Percentiles rank a stretch among this genome's conserved stretches.
These are phyloP conservation scores for Garra rufa DNA, from an alignment of 2,113 vertebrate genomes.

Conservation along the genomic window DNA sequence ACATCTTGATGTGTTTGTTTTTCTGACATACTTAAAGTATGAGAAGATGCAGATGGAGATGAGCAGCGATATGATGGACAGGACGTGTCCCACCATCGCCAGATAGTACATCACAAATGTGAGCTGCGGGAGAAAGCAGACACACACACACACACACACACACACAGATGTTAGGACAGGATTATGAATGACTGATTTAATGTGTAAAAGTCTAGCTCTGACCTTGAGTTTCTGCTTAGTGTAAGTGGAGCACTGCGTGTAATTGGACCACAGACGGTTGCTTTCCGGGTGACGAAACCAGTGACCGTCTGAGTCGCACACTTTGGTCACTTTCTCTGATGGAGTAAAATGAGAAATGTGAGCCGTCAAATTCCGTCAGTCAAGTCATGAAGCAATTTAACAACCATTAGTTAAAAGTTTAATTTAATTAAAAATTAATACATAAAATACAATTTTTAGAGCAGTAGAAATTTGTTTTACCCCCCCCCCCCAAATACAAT, in stretches of 20 bases:
- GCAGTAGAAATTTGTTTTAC: too few species aligned
- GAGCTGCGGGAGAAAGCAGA: not conserved
- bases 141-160: not conserved
- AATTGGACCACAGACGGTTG: slow-evolving; percentile 79
- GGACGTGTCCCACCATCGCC: slow-evolving; percentile 74
- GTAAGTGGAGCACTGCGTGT: slow-evolving; percentile 74
- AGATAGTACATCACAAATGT: slow-evolving; percentile 74
- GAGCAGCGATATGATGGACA: slow-evolving; percentile 78
- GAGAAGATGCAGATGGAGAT: slow-evolving; percentile 81
- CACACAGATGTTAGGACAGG: not conserved
- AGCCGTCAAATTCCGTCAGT: too few species aligned
- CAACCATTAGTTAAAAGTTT: too few species aligned
- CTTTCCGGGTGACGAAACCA: slow-evolving; percentile 82
- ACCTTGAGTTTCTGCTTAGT: slow-evolving; percentile 72
- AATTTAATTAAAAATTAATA: too few species aligned
- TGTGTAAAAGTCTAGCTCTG: not conserved
- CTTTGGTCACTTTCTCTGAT: slow-evolving; percentile 80
- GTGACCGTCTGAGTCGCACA: slow-evolving; percentile 76
- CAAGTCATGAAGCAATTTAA: too few species aligned
- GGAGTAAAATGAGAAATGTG: slow-evolving; percentile 14
- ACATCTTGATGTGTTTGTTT: not conserved
- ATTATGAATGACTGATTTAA: not conserved
- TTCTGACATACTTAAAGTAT: slow-evolving; percentile 79
- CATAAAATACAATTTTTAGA: too few species aligned
- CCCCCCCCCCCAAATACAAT: too few species aligned